Conservation (phyloP, 2,797 vertebrate genomes). For the Acipenser oxyrinchus region DNA sequence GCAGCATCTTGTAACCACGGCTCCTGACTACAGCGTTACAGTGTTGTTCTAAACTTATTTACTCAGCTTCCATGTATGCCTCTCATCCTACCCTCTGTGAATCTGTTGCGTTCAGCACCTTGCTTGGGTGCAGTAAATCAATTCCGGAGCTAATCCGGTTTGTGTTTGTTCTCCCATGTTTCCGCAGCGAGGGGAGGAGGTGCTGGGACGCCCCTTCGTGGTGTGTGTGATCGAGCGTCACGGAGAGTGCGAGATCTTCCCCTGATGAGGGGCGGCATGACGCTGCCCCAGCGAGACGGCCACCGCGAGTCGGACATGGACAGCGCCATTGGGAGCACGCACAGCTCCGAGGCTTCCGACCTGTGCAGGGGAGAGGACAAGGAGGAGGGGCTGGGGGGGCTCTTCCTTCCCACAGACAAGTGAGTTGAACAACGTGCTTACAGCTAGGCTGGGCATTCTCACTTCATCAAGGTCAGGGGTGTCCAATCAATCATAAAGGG, state of each 20-base stretch:
- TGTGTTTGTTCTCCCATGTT: not conserved
- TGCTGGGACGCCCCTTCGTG: conserved; percentile 52
- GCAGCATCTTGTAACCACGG: too few relatives aligned
- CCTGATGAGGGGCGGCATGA: conserved; percentile 57
- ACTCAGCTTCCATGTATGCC: too few relatives aligned
- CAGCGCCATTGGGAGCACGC: conserved; percentile 77
- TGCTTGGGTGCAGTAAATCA: not conserved
- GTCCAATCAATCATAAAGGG: too few relatives aligned
- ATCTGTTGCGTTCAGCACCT: not conserved
- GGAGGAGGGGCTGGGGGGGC: conserved; percentile 56
- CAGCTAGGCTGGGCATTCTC: too few relatives aligned
- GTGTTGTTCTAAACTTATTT: too few relatives aligned
- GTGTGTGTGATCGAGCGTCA: conserved; percentile 66
- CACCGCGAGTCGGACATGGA: conserved; percentile 79
- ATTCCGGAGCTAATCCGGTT: not conserved
- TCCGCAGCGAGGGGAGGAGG: conserved; percentile 57
- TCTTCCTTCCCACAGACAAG: conserved; percentile 79
- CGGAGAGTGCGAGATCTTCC: conserved; percentile 60
- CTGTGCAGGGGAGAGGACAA: conserved; percentile 61
- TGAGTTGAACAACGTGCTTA: conserved; percentile 45
- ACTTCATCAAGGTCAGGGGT: too few relatives aligned
- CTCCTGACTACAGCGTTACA: too few relatives aligned
- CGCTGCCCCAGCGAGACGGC: conserved; percentile 52
- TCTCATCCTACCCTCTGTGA: not conserved
- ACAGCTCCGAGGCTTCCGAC: conserved; percentile 70